Conservation (phyloP, 2,888 invertebrate genomes). For the Morpho achilles region DNA sequence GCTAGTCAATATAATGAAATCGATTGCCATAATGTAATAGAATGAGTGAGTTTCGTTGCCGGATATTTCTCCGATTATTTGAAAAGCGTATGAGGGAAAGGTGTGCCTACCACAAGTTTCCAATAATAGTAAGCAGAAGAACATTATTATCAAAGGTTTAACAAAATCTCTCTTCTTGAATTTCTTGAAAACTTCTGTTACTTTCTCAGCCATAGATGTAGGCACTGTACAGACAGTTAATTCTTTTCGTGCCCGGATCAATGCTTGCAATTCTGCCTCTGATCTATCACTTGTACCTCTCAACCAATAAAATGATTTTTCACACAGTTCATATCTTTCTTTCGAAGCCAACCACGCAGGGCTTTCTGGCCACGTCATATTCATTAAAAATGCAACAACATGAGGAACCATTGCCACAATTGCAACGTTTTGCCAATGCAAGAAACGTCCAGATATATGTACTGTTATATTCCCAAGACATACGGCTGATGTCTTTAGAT, state of each 20-base stretch:
- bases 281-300: constrained; percentile 50
- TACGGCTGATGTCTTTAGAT: constrained; percentile 46
- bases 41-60: constrained; percentile 39
- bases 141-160: constrained; percentile 34
- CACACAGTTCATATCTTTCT: constrained; percentile 40
- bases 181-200: constrained; percentile 25
- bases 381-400: constrained; percentile 29
- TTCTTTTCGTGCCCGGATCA: constrained; percentile 43
- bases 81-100: constrained; percentile 50
- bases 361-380: constrained; percentile 44
- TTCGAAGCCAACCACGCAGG: constrained; percentile 42
- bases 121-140: constrained; percentile 35
- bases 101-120: constrained; percentile 43
- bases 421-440: constrained; percentile 42
- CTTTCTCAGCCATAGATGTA: constrained; percentile 17
- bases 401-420: constrained; percentile 27
- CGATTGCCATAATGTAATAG: constrained; percentile 46
- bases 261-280: constrained; percentile 37
- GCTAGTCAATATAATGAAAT: constrained; percentile 45
- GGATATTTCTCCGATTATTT: constrained; percentile 46
- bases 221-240: constrained; percentile 21
- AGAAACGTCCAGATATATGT: constrained; percentile 40
- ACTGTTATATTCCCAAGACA: constrained; percentile 43
- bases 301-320: constrained; percentile 44
- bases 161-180: constrained; percentile 36